A percentile compares a stretch with the other conserved stretches of the same genome.
Conservation (phyloP, 2,113 vertebrate species). For the Penelope pileata region DNA sequence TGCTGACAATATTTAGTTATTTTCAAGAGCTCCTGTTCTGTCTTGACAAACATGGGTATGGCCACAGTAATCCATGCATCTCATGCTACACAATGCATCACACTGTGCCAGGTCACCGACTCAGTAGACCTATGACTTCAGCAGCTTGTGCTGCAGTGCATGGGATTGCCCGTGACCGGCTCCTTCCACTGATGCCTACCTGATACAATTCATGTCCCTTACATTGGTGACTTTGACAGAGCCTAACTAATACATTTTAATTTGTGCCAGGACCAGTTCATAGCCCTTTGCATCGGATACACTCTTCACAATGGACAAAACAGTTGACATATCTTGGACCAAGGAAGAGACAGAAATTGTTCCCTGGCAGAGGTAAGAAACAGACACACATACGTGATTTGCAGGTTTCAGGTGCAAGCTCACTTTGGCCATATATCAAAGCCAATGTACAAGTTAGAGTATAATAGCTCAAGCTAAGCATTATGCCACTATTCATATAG, state of each 20-base stretch:
- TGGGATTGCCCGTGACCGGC: background rate
- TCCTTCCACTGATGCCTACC: background rate
- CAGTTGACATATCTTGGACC: background rate
- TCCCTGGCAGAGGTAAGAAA: background rate
- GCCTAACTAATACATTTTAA: background rate
- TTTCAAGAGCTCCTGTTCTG: background rate
- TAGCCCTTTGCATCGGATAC: background rate
- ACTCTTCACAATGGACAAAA: background rate
- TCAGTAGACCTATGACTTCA: rapidly evolving
- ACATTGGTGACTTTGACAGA: background rate
- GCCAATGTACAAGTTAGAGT: background rate
- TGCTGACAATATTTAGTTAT: background rate
- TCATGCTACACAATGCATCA: background rate
- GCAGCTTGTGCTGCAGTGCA: background rate
- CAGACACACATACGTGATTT: background rate
- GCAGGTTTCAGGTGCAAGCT: background rate
- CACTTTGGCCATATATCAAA: background rate
- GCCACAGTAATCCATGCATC: background rate
- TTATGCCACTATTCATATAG: background rate
- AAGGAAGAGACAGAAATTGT: background rate
- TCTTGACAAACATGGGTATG: background rate
- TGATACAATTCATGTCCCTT: background rate
- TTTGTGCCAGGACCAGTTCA: background rate
- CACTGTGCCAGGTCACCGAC: rapidly evolving
- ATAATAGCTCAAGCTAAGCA: background rate